Evolutionary conservation across 2,797 vertebrate species (phyloP), one percentile per base, ranked within the genome.

Genomic region (Parauchenoglanis punctatus): DNA sequence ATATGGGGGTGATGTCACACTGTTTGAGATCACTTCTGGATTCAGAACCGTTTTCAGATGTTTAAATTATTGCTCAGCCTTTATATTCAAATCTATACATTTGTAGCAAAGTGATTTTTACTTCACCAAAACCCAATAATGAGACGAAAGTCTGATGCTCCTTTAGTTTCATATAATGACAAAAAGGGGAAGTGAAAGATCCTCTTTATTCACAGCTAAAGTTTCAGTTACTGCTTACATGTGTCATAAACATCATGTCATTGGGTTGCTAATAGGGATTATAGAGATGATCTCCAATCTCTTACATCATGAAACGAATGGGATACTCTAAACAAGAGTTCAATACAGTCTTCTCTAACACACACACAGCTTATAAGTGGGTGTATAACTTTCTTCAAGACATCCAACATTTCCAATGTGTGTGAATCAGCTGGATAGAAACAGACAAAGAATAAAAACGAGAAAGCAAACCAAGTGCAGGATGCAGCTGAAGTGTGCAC

Each of bases 371-470:
- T 20, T 20, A 61, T 25, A 73, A 81, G 23, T 49, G 44, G 7
- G 56, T 78, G 52, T 20, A 78, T 18, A 78, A 78, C 52, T 11
- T 78, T 56, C 28, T 77, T 13, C 49, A 54, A 54, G 28, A 78
- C 28, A 23, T 35, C 56, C 83, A 85, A 52, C 23, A 67, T 78
- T 63, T 70, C 31, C 73, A 56, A 54, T 46, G 40, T 35, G 58
- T 52, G 25, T 63, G 84, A 87, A 73, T 85, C 65, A 87, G 72
- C 25, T 17, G 49, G 67, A 75, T 0, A 86, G 68, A 76, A 67
- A 52, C 44, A 81, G 78, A n/a, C 7, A 65, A 10, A 52, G 25
- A 65, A 49, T 18, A 28, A 65, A 65, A 49, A 65, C n/a, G 0
- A 40, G 10, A 80, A 59, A 61, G 13, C 12, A 81, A 46, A 25